Evolutionary conservation across 2,113 vertebrate species (phyloP).

Genomic region (Proteles cristata): DNA sequence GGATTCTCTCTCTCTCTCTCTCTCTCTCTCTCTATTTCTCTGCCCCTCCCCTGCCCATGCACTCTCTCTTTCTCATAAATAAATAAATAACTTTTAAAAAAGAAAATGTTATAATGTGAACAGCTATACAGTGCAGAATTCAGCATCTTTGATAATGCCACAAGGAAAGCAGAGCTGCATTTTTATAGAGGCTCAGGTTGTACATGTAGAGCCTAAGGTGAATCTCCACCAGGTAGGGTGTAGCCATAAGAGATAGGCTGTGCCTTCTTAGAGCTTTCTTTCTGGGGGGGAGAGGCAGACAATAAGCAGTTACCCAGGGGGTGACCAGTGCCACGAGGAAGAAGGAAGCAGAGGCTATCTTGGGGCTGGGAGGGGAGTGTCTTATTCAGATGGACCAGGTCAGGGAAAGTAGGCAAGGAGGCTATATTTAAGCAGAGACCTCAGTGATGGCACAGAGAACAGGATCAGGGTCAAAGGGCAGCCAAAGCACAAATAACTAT

Average conservation of each 20-base stretch:
- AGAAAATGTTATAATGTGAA: background rate
- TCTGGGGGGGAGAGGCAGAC: background rate
- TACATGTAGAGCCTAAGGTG: background rate
- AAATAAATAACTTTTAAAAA: too few relatives aligned
- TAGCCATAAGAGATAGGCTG: background rate
- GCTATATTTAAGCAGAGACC: background rate
- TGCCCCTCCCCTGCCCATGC: too few relatives aligned
- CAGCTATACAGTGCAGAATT: background rate
- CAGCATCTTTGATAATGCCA: background rate
- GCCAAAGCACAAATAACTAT: background rate
- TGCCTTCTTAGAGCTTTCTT: background rate
- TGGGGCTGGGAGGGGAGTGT: background rate
- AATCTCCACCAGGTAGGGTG: background rate
- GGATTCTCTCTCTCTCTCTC: too few relatives aligned
- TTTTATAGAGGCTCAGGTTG: background rate
- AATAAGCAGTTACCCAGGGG: background rate
- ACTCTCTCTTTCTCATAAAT: too few relatives aligned
- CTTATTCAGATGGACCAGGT: background rate
- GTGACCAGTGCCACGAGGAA: accelerated
- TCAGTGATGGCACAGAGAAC: background rate
- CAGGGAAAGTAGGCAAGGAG: background rate
- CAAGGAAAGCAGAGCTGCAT: background rate
- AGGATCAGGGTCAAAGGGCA: background rate
- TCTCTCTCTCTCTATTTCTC: too few relatives aligned
- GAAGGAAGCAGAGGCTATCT: background rate